Evolutionary conservation across 2,888 invertebrate genomes (phyloP), one percentile per base, ranked within the genome.

Genomic region (Drosophila diplacantha): DNA sequence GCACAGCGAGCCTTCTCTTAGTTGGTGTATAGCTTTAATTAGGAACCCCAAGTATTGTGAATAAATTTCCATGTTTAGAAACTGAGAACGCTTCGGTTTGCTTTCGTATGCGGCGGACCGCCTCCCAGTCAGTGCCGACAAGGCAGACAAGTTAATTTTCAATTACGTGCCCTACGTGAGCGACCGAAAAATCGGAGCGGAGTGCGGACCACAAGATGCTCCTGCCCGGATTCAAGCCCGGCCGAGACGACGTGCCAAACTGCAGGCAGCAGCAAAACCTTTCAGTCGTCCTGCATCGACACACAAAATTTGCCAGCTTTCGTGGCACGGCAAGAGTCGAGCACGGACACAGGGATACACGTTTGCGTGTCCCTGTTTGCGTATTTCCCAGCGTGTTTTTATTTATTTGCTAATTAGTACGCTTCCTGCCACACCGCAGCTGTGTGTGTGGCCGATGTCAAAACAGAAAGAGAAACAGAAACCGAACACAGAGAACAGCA

Each of bases 361-460:
- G 51, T 44, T 20, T 43, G 20, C 11, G 29, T n/a, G 50, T 53
- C 26, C 26, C 24, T 12, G 70, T 57, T 34, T 57, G 78, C 73
- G 79, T 76, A 67, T 65, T 73, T 66, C 52, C 57, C 63, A 35
- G 81, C 65, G 69, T 58, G 52, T 46, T 62, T 62, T 75, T 81
- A 76, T 80, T 74, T 78, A 82, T 82, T 76, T 80, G 77, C 78
- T 82, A 78, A 78, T 78, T 82, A 78, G 76, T 80, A 77, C 74
- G 72, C 59, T 74, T 80, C 69, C 78, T 76, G 55, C 11, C 54
- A 29, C 29, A 16, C 55, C 22, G 22, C 22, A 31, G 67, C 64
- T 68, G 12, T 29, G n/a, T 41, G n/a, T 32, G 32, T 32, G 32
- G 11, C 14, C 8, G n/a, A 22, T 44, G 44, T 20, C 43, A 29